Percentiles rank a stretch among this genome's conserved stretches.
Conservation (phyloP, 2,797 vertebrate genomes). For the Hoplostethus mediterraneus region DNA sequence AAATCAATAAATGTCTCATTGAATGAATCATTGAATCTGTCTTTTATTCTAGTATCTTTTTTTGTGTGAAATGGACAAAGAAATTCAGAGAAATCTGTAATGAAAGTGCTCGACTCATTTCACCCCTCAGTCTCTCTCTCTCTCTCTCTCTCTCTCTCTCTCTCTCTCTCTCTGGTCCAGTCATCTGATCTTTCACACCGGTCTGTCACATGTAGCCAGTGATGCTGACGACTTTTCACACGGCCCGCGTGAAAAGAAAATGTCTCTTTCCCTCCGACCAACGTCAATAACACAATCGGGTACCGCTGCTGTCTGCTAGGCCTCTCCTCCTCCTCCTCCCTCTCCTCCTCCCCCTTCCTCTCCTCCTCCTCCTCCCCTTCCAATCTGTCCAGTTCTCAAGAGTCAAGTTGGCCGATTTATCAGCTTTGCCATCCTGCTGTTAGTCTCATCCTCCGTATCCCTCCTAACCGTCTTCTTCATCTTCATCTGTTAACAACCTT, state of each 20-base stretch:
- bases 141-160: no score
- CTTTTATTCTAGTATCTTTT: no score
- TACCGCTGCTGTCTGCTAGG: conserved; percentile 10
- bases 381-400: conserved; percentile 11
- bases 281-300: conserved; percentile 43
- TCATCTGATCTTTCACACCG: background rate
- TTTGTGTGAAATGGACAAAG: background rate
- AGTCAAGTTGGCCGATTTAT: conserved; percentile 34
- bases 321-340: conserved; percentile 4
- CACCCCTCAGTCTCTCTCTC: no score
- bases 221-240: conserved; percentile 16
- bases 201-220: background rate
- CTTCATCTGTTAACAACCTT: conserved; percentile 11
- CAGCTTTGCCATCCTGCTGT: conserved; percentile 18
- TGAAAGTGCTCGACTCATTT: no score
- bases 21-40: no score
- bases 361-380: conserved; percentile 9
- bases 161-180: conserved; percentile 15
- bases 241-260: conserved; percentile 41
- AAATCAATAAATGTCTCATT: no score
- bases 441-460: conserved; percentile 47
- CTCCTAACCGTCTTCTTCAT: background rate
- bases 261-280: conserved; percentile 37
- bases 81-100: background rate
- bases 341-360: no score